Conservation (phyloP, 2,888 invertebrate species). For the Octodonta nipae region DNA sequence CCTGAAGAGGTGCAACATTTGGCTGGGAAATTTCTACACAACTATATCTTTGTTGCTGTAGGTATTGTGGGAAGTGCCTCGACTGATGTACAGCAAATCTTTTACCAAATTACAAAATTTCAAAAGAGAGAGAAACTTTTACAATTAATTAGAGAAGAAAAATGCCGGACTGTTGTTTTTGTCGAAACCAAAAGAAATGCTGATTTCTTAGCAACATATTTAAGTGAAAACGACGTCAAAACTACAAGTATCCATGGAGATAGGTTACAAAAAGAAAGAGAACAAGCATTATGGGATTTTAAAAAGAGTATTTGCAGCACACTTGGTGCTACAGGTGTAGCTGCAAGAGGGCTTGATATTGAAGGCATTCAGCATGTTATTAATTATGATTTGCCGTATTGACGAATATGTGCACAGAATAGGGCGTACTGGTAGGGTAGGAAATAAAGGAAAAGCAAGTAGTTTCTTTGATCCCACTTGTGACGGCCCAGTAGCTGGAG, state of each 20-base stretch:
- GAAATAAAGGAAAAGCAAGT: slow-evolving; percentile 69
- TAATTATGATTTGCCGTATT: slow-evolving; percentile 85
- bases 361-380: slow-evolving; percentile 77
- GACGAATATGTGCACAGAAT: slow-evolving; percentile 93
- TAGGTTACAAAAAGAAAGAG: slow-evolving; percentile 57
- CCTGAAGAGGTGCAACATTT: slow-evolving; percentile 60
- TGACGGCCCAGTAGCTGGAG: slow-evolving; percentile 48
- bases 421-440: slow-evolving; percentile 88
- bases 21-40: slow-evolving; percentile 61
- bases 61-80: slow-evolving; percentile 91
- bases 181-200: slow-evolving; percentile 82
- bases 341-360: slow-evolving; percentile 85
- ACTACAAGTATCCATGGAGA: slow-evolving; percentile 66
- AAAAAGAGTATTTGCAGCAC: slow-evolving; percentile 53
- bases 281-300: slow-evolving; percentile 65
- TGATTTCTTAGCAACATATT: slow-evolving; percentile 72
- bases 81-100: slow-evolving; percentile 72
- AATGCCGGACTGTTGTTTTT: slow-evolving; percentile 60
- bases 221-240: slow-evolving; percentile 63
- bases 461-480: slow-evolving; percentile 60
- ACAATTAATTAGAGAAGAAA: slow-evolving; percentile 49
- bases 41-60: slow-evolving; percentile 75
- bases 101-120: slow-evolving; percentile 61
- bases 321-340: slow-evolving; percentile 89
- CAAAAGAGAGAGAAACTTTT: slow-evolving; percentile 46